These are phyloP conservation scores for Rhagoletis zephyria DNA, from an alignment of 1,140 invertebrate species.

Conservation along the genomic window DNA sequence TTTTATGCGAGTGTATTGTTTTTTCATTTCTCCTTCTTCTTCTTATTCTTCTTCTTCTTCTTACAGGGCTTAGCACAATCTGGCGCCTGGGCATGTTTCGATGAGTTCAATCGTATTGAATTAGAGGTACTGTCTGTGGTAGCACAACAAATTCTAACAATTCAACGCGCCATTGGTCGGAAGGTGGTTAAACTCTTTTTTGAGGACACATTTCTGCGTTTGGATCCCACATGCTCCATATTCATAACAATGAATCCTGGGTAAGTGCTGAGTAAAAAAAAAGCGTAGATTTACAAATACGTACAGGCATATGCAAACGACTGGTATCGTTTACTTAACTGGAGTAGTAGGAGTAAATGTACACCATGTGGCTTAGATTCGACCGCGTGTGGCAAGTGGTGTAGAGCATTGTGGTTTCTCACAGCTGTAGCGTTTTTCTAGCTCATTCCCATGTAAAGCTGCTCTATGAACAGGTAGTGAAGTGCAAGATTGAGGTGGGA, in stretches of 20 bases:
- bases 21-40: not conserved
- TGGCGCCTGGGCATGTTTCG: conserved; percentile 96
- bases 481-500: not conserved
- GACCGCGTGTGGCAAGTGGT: not conserved
- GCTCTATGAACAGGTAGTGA: no score
- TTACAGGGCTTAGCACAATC: conserved; percentile 86
- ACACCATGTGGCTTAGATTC: not conserved
- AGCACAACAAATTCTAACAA: conserved; percentile 89
- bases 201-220: conserved; percentile 90
- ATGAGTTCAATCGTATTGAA: conserved; percentile 96
- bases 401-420: not conserved
- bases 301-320: not conserved
- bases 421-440: not conserved
- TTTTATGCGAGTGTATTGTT: not conserved
- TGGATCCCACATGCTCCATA: conserved; percentile 91
- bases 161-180: conserved; percentile 87
- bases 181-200: conserved; percentile 89
- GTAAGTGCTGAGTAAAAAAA: conserved; percentile 74
- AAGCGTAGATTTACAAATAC: not conserved
- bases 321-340: no score
- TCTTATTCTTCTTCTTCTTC: conserved; percentile 21
- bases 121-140: conserved; percentile 93
- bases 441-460: no score
- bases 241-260: conserved; percentile 98
- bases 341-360: no score